phyloP scores from a whole-genome alignment of 2,113 vertebrate genomes.

The Ciconia stormi region DNA sequence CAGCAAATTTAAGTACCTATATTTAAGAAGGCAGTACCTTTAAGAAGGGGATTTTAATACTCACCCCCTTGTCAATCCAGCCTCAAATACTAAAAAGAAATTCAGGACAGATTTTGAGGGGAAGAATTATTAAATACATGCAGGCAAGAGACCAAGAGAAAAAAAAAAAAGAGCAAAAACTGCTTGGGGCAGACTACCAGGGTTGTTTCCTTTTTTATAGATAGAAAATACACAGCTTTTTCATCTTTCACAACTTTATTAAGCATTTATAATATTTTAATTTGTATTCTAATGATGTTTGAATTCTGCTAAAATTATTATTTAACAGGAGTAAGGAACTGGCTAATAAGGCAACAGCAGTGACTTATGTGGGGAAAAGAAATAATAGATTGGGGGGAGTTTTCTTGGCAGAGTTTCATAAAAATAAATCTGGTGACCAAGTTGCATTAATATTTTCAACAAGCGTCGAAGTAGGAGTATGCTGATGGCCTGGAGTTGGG shows the following conservation, averaged over 20 bases:
- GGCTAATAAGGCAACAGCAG: not conserved
- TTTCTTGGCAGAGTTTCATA: not conserved
- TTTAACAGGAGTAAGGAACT: not conserved
- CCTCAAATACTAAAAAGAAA: not conserved
- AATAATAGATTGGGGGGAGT: not conserved
- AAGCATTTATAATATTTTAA: not conserved
- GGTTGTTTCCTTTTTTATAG: not conserved
- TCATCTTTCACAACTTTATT: not conserved
- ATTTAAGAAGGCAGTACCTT: not conserved
- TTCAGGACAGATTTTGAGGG: not conserved
- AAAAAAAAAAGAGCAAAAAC: not conserved
- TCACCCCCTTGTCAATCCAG: not conserved
- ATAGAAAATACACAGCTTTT: not conserved
- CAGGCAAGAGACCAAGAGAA: not conserved
- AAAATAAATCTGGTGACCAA: not conserved
- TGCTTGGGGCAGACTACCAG: not conserved
- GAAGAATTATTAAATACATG: not conserved
- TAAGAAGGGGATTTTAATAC: not conserved
- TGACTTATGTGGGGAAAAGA: not conserved
- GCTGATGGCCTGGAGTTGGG: not conserved
- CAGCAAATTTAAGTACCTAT: not conserved
- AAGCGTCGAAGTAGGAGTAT: not conserved
- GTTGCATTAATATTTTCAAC: not conserved
- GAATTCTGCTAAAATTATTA: not conserved
- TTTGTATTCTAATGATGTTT: not conserved